Evolutionary conservation across 64 coral and sea anemone species (phyloP), one percentile per base, ranked within the genome.

Genomic region (Platygyra sinensis): DNA sequence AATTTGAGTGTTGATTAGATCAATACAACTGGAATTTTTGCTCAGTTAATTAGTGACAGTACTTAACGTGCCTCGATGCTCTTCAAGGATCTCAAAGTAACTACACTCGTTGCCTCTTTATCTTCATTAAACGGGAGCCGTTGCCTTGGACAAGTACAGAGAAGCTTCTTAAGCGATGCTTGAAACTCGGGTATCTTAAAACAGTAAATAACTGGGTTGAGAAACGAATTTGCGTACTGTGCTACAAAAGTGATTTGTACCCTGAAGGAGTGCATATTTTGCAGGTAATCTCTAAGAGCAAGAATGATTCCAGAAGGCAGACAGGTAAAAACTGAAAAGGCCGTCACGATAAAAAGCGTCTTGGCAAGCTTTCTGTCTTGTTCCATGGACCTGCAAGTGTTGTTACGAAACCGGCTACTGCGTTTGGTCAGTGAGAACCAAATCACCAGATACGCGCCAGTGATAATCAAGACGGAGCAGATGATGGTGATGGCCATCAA

Each of bases 171-270:
- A 9, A 91, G 20, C 14, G 78, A 30, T 28, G 39, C 57, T 42
- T 72, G 38, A 59, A 85, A 84, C 10, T 83, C 89, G 11, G 78
- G 78, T 27, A 91, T 91, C 30, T 55, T 82, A 52, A 91, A 84
- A 51, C 54, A 60, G 52, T 91, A 91, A 51, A 91, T 20, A 60
- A 84, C 29, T 75, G 89, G 89, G 52, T 91, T 91, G 9, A 91
- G 29, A 38, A 91, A 72, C 24, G 89, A 91, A 49, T 91, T 91
- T 13, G 82, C 71, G 89, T 75, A 91, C 14, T 74, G 51, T 51
- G 54, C 51, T 17, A 18, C 78, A 16, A 80, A 17, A 29, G 78
- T 28, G 51, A 61, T 80, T 51, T 80, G 78, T 10, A 80, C 50
- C 52, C 78, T 24, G n/a, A 80, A 80, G 60, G 78, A 80, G 59